A percentile compares a stretch with the other conserved stretches of the same genome.
Conservation (phyloP, 2,797 vertebrate genomes). For the Buceros bicornis region DNA sequence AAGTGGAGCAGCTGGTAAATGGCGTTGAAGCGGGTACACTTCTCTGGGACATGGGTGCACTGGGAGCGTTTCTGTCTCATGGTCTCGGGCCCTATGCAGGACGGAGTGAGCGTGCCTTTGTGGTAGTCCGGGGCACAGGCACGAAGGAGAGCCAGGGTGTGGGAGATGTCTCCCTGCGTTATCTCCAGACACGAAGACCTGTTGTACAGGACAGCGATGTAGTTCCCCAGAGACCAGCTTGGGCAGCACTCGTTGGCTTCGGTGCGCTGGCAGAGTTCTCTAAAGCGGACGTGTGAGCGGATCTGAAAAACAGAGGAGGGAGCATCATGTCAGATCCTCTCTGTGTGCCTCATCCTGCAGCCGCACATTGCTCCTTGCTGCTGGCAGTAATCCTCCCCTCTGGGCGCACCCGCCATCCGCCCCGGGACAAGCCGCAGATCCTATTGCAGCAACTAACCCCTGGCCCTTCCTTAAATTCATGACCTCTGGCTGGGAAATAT, state of each 20-base stretch:
- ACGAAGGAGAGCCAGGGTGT: slow-evolving; percentile 89
- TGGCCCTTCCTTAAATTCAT: background rate
- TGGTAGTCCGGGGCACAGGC: slow-evolving; percentile 94
- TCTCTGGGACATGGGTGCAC: slow-evolving; percentile 89
- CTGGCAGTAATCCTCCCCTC: background rate
- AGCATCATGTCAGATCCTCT: background rate
- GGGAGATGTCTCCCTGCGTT: slow-evolving; percentile 89
- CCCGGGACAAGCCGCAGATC: background rate
- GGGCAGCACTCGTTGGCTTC: slow-evolving; percentile 89
- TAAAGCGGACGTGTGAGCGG: slow-evolving; percentile 89
- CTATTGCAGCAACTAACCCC: background rate
- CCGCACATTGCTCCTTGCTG: background rate
- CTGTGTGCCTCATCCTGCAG: background rate
- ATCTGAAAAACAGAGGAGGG: slow-evolving; percentile 84
- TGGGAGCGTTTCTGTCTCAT: slow-evolving; percentile 82
- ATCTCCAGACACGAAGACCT: slow-evolving; percentile 93
- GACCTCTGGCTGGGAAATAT: background rate
- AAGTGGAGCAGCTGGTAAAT: slow-evolving; percentile 96
- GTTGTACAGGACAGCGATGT: slow-evolving; percentile 92
- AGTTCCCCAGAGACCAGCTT: slow-evolving; percentile 98
- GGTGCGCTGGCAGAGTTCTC: slow-evolving; percentile 89
- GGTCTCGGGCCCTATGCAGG: slow-evolving; percentile 79
- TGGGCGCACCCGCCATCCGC: background rate
- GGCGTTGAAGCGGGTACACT: slow-evolving; percentile 87
- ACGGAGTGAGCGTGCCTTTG: slow-evolving; percentile 85